Conservation (phyloP, 1,140 invertebrate species). For the Bombus vancouverensis region DNA sequence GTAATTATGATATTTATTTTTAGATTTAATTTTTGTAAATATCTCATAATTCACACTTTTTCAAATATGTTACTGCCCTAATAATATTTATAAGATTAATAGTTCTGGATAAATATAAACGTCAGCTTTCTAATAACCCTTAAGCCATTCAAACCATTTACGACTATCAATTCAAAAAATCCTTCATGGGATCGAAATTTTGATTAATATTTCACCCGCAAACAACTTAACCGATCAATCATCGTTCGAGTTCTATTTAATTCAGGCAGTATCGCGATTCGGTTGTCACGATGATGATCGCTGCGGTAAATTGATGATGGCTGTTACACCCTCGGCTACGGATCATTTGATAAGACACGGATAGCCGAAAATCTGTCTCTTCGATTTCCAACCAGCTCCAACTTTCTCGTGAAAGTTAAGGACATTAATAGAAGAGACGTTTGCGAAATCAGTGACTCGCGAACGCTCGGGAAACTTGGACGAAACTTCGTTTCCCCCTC, state of each 20-base stretch:
- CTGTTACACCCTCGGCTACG: background rate
- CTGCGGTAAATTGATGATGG: background rate
- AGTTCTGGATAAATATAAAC: background rate
- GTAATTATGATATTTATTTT: background rate
- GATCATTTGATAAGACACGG: conserved; percentile 14
- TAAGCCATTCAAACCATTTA: too few relatives aligned
- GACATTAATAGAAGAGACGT: conserved; percentile 28
- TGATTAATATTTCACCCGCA: conserved; percentile 3
- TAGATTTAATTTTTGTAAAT: background rate
- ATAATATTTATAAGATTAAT: background rate
- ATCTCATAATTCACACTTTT: too few relatives aligned
- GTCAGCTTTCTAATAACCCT: too few relatives aligned
- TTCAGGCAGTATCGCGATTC: background rate
- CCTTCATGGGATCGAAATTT: background rate
- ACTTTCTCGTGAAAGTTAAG: conserved; percentile 16
- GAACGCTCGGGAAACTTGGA: background rate
- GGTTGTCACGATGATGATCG: conserved; percentile 15
- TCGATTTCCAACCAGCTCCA: background rate
- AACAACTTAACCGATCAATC: conserved; percentile 29
- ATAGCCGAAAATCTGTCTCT: conserved; percentile 16
- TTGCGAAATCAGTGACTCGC: conserved; percentile 17
- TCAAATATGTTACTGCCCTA: too few relatives aligned
- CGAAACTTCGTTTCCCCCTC: background rate
- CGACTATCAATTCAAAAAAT: background rate
- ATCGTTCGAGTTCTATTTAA: conserved; percentile 8